These are phyloP conservation scores for Nemoura dubitans DNA, from an alignment of 2,888 invertebrate genomes.

Conservation along the genomic window DNA sequence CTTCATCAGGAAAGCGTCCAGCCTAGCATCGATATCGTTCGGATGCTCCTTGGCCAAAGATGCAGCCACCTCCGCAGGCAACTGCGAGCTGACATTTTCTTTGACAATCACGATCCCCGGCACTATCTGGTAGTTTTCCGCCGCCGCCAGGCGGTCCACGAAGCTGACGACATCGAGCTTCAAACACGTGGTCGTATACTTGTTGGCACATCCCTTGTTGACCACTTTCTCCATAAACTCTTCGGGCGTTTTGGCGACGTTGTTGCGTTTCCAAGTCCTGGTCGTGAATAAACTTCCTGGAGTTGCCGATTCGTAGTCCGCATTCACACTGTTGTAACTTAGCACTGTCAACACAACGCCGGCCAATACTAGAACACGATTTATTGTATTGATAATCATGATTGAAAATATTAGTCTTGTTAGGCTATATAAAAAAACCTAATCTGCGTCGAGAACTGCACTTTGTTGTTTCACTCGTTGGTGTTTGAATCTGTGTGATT, in stretches of 20 bases:
- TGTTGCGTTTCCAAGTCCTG: slow-evolving; percentile 20
- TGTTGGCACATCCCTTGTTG: slow-evolving; percentile 59
- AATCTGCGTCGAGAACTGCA: neutral
- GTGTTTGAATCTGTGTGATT: neutral
- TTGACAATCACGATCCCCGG: slow-evolving; percentile 80
- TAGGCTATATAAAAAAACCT: neutral
- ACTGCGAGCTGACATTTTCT: slow-evolving; percentile 43
- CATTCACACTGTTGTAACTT: neutral
- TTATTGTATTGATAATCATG: neutral
- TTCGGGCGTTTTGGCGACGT: slow-evolving; percentile 33
- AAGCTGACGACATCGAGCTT: slow-evolving; percentile 81
- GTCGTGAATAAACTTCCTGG: slow-evolving; percentile 26
- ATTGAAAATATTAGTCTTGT: neutral
- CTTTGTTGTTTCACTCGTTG: neutral
- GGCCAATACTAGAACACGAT: neutral
- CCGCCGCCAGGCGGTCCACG: slow-evolving; percentile 77
- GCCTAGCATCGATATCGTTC: slow-evolving; percentile 76
- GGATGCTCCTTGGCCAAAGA: slow-evolving; percentile 80
- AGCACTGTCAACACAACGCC: neutral
- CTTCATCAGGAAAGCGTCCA: slow-evolving; percentile 79
- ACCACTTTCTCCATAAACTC: slow-evolving; percentile 46
- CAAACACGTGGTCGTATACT: slow-evolving; percentile 77
- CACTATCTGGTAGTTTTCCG: slow-evolving; percentile 70
- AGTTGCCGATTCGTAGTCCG: slow-evolving; percentile 17
- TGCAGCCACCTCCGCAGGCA: slow-evolving; percentile 52